Evolutionary conservation across 2,888 invertebrate species (phyloP).

Genomic region (Lasioglossum oenotherae): DNA sequence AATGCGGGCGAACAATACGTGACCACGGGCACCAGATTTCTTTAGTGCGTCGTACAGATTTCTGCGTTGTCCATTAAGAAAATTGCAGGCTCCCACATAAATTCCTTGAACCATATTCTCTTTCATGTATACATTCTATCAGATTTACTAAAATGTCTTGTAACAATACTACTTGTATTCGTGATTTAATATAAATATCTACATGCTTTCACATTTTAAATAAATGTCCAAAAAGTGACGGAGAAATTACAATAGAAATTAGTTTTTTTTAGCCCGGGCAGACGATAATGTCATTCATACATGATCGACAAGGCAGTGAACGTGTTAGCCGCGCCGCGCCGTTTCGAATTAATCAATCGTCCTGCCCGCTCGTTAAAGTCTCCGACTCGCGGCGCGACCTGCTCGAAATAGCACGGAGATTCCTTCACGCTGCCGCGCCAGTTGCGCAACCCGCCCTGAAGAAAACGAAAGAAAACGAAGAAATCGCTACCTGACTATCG

Average conservation of each 20-base stretch:
- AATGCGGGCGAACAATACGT: slow-evolving; percentile 17
- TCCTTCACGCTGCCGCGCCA: slow-evolving; percentile 44
- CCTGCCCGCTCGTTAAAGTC: slow-evolving; percentile 65
- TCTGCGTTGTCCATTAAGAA: background rate
- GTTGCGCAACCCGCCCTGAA: slow-evolving; percentile 34
- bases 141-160: too few species aligned
- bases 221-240: too few species aligned
- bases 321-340: slow-evolving; percentile 28
- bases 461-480: slow-evolving; percentile 25
- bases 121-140: too few species aligned
- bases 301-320: background rate
- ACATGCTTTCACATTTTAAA: too few species aligned
- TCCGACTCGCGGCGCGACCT: slow-evolving; percentile 23
- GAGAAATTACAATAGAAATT: background rate
- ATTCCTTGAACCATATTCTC: background rate
- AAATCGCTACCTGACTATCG: slow-evolving; percentile 24
- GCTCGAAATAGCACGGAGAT: slow-evolving; percentile 51
- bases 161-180: too few species aligned
- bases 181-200: too few species aligned
- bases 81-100: background rate
- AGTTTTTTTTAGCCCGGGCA: background rate
- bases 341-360: slow-evolving; percentile 61
- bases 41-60: background rate
- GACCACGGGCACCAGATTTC: slow-evolving; percentile 18
- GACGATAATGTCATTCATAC: background rate